Evolutionary conservation across 2,888 invertebrate species (phyloP), one percentile per base, ranked within the genome.

Genomic region (Eristalis pertinax): DNA sequence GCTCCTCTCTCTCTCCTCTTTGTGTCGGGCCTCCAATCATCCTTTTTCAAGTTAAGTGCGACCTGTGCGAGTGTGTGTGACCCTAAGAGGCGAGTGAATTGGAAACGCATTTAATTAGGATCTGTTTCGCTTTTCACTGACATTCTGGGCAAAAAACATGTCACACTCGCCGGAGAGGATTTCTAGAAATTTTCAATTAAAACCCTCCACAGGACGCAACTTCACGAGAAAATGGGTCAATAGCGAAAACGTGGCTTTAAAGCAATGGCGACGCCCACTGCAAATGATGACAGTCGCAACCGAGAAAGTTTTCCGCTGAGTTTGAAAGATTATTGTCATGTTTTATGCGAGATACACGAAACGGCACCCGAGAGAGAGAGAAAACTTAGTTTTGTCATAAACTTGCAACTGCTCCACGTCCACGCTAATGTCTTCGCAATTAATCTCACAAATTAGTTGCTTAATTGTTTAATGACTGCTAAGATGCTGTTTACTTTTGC

Each of bases 41-140:
- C 22, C 68, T 84, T 50, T 63, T 29, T 70, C 64, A 19, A 35
- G 43, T 29, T 29, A 68, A 80, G 67, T 81, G 32, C 64, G 82
- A 73, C 82, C 81, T 82, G 72, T 69, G 77, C 81, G 62, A n/a
- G 43, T 65, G 43, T 7, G 5, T n/a, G n/a, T n/a, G n/a, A 19
- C 19, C 32, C 43, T 67, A 24, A 77, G 60, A 75, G 72, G 43
- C 63, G 35, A 26, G 63, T 76, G 76, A 77, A 67, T 50, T 62
- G 62, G 70, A 76, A 85, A 24, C 56, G 62, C 73, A 73, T 85
- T 85, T 85, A 76, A 81, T 81, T 85, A 77, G 65, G 73, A 29
- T 80, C 65, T 64, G 24, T 63, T 50, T 26, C 8, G 43, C 19
- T 50, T 7, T 43, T 43, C 43, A 7, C 43, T 13, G 38, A 3